Evolutionary conservation across 2,888 invertebrate species (phyloP).

Genomic region (Cremastinae sp.): DNA sequence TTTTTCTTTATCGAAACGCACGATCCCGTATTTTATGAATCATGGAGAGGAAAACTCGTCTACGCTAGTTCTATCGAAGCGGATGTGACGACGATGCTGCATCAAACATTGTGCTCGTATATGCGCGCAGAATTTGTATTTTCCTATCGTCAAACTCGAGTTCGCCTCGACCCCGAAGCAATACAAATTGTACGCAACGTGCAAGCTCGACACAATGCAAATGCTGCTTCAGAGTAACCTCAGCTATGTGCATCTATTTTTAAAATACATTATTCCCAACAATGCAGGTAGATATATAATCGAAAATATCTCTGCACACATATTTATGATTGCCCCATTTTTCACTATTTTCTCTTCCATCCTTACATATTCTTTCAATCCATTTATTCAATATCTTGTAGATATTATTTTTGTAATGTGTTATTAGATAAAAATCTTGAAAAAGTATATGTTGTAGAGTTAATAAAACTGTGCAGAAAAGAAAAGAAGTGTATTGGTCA

Average conservation of each 20-base stretch:
- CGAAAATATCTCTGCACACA: slow-evolving; percentile 51
- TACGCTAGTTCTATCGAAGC: slow-evolving; percentile 26
- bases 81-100: slow-evolving; percentile 24
- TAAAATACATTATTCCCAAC: no score
- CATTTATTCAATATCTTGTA: no score
- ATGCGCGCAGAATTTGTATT: background rate
- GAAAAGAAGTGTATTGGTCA: no score
- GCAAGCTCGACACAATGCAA: slow-evolving; percentile 67
- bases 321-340: no score
- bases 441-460: no score
- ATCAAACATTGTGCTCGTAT: background rate
- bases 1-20: slow-evolving; percentile 33
- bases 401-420: no score
- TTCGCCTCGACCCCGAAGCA: slow-evolving; percentile 44
- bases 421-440: no score
- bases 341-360: no score
- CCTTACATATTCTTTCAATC: no score
- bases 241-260: no score
- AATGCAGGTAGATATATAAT: no score
- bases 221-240: slow-evolving; percentile 49
- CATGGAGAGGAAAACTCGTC: slow-evolving; percentile 41
- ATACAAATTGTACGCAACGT: slow-evolving; percentile 62
- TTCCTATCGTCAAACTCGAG: slow-evolving; percentile 10
- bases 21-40: slow-evolving; percentile 27
- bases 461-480: no score